Evolutionary conservation across 1,140 invertebrate species (phyloP).

Genomic region (Olivierus martensii): DNA sequence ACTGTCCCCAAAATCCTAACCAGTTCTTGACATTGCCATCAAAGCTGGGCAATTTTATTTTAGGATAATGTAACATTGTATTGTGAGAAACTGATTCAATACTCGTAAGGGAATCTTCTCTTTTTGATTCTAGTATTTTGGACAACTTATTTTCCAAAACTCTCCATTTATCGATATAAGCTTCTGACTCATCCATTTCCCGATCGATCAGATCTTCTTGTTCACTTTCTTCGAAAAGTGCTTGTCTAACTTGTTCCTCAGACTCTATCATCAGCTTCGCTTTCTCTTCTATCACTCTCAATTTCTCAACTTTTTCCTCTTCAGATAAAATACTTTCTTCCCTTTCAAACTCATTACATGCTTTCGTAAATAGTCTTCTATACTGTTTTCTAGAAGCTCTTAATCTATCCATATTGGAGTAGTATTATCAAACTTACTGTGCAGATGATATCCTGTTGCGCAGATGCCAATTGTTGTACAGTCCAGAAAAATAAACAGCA

Average conservation of each 20-base stretch:
- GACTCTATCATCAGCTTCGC: background rate
- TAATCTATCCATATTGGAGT: too few species aligned
- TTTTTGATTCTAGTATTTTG: background rate
- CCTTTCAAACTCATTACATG: background rate
- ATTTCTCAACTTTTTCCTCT: background rate
- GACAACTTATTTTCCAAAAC: background rate
- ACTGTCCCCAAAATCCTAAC: slow-evolving; percentile 5
- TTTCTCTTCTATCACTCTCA: slow-evolving; percentile 1
- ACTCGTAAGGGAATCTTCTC: background rate
- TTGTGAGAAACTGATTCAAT: background rate
- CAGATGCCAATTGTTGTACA: too few species aligned
- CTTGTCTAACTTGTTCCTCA: background rate
- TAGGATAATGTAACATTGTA: background rate
- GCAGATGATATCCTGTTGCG: too few species aligned
- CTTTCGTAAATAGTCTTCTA: background rate
- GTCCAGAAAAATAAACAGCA: too few species aligned
- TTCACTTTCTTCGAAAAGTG: background rate
- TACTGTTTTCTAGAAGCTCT: background rate
- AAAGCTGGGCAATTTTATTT: slow-evolving; percentile 6
- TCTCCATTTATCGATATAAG: background rate
- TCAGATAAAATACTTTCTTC: background rate
- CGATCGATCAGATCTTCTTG: background rate
- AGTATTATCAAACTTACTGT: too few species aligned
- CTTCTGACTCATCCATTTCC: background rate
- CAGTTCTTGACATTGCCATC: slow-evolving; percentile 3